A percentile compares a stretch with the other conserved stretches of the same genome.
Conservation (phyloP, 1,140 invertebrate genomes). For the Bactericera cockerelli region DNA sequence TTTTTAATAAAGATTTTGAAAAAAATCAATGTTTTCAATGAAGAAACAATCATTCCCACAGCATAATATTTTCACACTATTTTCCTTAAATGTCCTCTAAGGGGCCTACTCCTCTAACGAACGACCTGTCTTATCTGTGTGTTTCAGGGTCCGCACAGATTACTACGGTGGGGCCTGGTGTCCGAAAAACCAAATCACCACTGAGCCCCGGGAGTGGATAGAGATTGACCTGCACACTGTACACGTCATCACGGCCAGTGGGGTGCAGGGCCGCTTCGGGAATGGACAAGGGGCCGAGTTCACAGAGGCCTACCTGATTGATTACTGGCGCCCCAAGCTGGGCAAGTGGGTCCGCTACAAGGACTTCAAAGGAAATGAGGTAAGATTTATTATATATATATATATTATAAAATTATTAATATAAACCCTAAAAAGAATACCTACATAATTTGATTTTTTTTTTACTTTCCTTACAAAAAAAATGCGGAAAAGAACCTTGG, state of each 20-base stretch:
- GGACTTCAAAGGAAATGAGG: constrained; percentile 50
- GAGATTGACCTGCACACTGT: constrained; percentile 55
- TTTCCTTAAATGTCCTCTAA: too few species aligned
- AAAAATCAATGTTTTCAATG: too few species aligned
- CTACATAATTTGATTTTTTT: constrained; percentile 5
- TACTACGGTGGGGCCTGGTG: constrained; percentile 72
- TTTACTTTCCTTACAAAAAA: too few species aligned
- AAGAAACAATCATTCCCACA: too few species aligned
- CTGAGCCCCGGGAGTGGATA: constrained; percentile 58
- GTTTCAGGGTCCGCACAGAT: constrained; percentile 57
- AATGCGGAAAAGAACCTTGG: too few species aligned
- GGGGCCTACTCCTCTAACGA: too few species aligned
- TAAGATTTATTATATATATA: constrained; percentile 31
- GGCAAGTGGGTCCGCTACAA: constrained; percentile 56
- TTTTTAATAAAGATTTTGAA: too few species aligned
- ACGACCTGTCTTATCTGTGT: too few species aligned
- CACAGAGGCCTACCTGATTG: constrained; percentile 56
- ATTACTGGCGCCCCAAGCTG: constrained; percentile 56
- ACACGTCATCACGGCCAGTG: constrained; percentile 61
- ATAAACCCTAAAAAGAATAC: neutral
- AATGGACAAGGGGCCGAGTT: constrained; percentile 70
- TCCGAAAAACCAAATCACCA: constrained; percentile 53
- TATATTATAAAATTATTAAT: constrained; percentile 5
- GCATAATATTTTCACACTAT: too few species aligned
- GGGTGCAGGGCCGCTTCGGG: constrained; percentile 71